Percentiles rank a stretch among this genome's conserved stretches.
Conservation (phyloP, 2,797 vertebrate species). For the Echeneis naucrates region DNA sequence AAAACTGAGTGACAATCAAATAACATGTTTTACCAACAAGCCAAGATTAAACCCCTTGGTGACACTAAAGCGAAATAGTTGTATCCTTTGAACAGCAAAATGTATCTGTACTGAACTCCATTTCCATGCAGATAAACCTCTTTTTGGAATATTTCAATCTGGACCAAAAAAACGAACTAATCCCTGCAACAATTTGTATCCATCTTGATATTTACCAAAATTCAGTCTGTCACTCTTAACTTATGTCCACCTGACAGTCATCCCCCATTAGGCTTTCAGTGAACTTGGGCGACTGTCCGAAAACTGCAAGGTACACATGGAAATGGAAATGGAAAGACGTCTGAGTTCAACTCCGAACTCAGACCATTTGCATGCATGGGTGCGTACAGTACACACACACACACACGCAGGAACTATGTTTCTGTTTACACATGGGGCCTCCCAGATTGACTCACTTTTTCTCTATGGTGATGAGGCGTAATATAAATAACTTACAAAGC, state of each 20-base stretch:
- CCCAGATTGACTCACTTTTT: slow-evolving; percentile 30
- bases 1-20: neutral
- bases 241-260: neutral
- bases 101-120: neutral
- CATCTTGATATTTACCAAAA: too few relatives aligned
- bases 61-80: too few relatives aligned
- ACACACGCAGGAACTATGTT: neutral
- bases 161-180: neutral
- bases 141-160: neutral
- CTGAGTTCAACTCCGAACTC: neutral
- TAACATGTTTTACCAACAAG: neutral
- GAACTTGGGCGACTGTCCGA: slow-evolving; percentile 44
- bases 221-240: neutral
- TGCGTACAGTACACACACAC: too few relatives aligned
- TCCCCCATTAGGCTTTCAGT: slow-evolving; percentile 42
- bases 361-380: neutral
- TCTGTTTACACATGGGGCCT: slow-evolving; percentile 50
- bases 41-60: neutral
- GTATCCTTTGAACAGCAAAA: neutral
- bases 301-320: slow-evolving; percentile 20
- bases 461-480: slow-evolving; percentile 51
- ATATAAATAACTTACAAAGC: slow-evolving; percentile 63
- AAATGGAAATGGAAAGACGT: slow-evolving; percentile 18
- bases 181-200: too few relatives aligned
- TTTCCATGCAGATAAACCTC: neutral